Evolutionary conservation across 2,797 vertebrate genomes (phyloP), one percentile per base, ranked within the genome.

Genomic region (Spinibarbus caldwelli): DNA sequence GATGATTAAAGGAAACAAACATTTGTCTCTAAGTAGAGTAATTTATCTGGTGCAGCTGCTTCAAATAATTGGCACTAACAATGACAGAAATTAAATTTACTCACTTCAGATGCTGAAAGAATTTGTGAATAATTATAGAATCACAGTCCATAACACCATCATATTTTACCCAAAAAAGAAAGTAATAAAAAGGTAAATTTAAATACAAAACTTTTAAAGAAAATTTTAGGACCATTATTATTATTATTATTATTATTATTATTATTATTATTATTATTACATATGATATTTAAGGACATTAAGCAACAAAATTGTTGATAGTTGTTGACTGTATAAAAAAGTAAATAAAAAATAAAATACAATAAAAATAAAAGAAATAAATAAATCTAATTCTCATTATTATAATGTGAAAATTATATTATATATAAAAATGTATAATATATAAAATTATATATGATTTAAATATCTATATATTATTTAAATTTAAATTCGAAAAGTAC

Each of bases 41-140:
- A 19, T 54, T 36, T 29, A 12, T 81, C 23, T 54, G 15, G 6
- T 66, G 31, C 43, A 67, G 72, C 59, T 66, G 71, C 43, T 52
- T 21, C 17, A 76, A 29, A 76, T 76, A 52, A 62, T 52, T 83
- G 17, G 31, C 43, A n/a, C n/a, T n/a, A n/a, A n/a, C n/a, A 66
- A 8, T 38, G 9, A 77, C 4, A 79, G 15, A 6, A 36, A 29
- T 80, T 21, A 15, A 26, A 34, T 19, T 7, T 26, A 7, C 45
- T 62, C 38, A 31, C 26, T 45, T 78, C 5, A 43, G 54, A 64
- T 78, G 38, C n/a, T 78, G 21, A 64, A 59, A n/a, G 11, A 72
- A 8, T 29, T 43, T 43, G 15, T 64, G 38, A 78, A 43, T 62
- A 43, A 43, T 12, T 79, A 9, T 19, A 21, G 5, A 26, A 68